Evolutionary conservation across 1,140 invertebrate genomes (phyloP).

Genomic region (Melipona quadrifasciata): DNA sequence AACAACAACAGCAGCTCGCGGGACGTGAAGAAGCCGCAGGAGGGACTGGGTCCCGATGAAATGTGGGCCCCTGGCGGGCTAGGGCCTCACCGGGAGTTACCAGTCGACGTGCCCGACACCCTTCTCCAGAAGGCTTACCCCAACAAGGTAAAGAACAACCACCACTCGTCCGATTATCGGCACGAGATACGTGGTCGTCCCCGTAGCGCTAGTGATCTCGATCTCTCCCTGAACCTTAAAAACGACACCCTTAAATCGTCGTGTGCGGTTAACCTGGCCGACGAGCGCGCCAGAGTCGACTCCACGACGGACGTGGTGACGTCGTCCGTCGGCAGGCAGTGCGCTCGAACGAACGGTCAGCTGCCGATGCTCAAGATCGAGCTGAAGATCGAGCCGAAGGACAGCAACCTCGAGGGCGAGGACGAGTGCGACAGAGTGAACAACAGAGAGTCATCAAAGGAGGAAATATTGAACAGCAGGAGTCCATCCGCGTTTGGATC

Average conservation of each 20-base stretch:
- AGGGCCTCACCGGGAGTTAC: slow-evolving; percentile 97
- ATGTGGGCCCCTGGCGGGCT: slow-evolving; percentile 81
- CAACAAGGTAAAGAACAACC: slow-evolving; percentile 88
- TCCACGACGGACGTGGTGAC: slow-evolving; percentile 50
- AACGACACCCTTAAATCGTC: slow-evolving; percentile 62
- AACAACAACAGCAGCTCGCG: slow-evolving; percentile 76
- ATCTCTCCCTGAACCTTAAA: slow-evolving; percentile 77
- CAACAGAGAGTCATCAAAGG: slow-evolving; percentile 26
- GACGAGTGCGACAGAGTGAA: slow-evolving; percentile 29
- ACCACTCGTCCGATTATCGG: slow-evolving; percentile 66
- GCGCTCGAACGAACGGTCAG: slow-evolving; percentile 70
- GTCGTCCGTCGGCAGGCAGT: slow-evolving; percentile 5
- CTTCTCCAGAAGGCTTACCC: slow-evolving; percentile 96
- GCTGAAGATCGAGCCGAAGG: slow-evolving; percentile 74
- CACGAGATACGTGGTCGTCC: slow-evolving; percentile 68
- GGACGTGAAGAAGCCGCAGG: slow-evolving; percentile 71
- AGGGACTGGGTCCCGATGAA: slow-evolving; percentile 78
- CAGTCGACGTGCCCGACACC: slow-evolving; percentile 98
- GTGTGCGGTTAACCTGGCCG: slow-evolving; percentile 26
- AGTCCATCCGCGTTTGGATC: slow-evolving; percentile 4
- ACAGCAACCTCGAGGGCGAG: slow-evolving; percentile 39
- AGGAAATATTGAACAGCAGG: neutral
- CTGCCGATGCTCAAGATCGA: slow-evolving; percentile 81
- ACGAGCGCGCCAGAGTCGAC: slow-evolving; percentile 60
- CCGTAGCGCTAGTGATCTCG: slow-evolving; percentile 79